A percentile compares a stretch with the other conserved stretches of the same genome.
phyloP scores from a whole-genome alignment of 92 coral and sea anemone species.

The Epizoanthus ramosus region DNA sequence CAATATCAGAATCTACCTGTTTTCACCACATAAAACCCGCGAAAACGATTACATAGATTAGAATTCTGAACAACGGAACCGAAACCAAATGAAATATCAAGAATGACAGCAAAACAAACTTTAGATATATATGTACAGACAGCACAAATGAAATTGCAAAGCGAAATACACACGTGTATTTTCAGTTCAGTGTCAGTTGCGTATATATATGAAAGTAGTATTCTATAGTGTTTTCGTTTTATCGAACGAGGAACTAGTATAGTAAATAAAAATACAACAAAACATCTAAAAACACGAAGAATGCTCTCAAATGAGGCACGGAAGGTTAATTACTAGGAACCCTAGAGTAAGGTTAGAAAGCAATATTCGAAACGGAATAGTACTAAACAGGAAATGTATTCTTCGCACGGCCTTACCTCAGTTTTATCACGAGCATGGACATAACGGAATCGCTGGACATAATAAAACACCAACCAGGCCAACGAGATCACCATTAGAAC shows the following conservation, averaged over 20 bases:
- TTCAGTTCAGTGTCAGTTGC: no score
- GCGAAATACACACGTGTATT: background rate
- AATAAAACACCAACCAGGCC: conserved; percentile 98
- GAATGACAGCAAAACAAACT: background rate
- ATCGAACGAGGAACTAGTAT: no score
- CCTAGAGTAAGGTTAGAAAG: no score
- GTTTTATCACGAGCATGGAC: conserved; percentile 98
- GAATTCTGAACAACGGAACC: background rate
- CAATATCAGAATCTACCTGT: no score
- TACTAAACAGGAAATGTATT: background rate
- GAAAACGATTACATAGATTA: background rate
- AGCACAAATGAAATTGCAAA: no score
- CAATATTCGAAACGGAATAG: background rate
- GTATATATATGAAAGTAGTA: no score
- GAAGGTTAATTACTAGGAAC: no score
- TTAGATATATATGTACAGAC: background rate
- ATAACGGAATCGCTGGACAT: conserved; percentile 96
- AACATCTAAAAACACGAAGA: background rate
- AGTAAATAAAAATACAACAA: no score
- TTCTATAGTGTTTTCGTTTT: no score
- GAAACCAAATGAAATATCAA: background rate
- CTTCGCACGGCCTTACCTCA: conserved; percentile 69
- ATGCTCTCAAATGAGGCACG: background rate
- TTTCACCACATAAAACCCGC: no score
- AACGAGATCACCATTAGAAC: conserved; percentile 97